Base-by-base conservation (phyloP, 2,888 invertebrate genomes). In the Himalopsyche japonica region DNA sequence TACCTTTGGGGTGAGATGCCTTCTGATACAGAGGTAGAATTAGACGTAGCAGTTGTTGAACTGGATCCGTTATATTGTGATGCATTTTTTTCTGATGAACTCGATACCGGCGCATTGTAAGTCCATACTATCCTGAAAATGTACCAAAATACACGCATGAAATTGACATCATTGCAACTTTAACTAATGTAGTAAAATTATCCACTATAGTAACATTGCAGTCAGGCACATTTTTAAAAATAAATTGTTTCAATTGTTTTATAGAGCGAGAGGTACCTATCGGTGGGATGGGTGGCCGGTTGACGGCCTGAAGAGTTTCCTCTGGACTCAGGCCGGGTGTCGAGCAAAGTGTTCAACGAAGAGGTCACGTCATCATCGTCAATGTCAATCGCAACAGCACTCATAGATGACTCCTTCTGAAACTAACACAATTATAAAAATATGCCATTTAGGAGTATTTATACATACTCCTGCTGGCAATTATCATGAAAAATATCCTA, bases 291-390 rank as follows among this genome's bases (percentile, higher is more conserved):
- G 18, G 83, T 84, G 70, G 84, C 79, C 34, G 91, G 90, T 89
- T 91, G 91, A 77, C 91, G 91, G 15, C 86, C 86, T 30, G 86
- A 86, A 47, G 86, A 86, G 49, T 87, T 87, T 86, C 90, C 90
- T 87, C 89, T 92, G 88, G 90, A 92, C 88, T 93, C 94, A 85
- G 92, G 93, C 88, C 95, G 92, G 80, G 96, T 97, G 92, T 97
- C 97, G 87, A 98, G 92, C 85, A 98, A 92, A 86, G 97, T 97
- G 91, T 98, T 98, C 86, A 98, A 93, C 87, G 98, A 98, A 90
- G 98, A 97, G 89, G 98, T 97, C 89, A 97, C 95, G 90, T 97
- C 97, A 90, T 98, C 98, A 90, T 98, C 98, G 90, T 97, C 98
- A 89, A 98, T 96, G 88, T 98, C 98, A 88, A 97, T 97, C 88